Conservation (phyloP, 1,140 invertebrate genomes). For the Drosophila lowei region DNA sequence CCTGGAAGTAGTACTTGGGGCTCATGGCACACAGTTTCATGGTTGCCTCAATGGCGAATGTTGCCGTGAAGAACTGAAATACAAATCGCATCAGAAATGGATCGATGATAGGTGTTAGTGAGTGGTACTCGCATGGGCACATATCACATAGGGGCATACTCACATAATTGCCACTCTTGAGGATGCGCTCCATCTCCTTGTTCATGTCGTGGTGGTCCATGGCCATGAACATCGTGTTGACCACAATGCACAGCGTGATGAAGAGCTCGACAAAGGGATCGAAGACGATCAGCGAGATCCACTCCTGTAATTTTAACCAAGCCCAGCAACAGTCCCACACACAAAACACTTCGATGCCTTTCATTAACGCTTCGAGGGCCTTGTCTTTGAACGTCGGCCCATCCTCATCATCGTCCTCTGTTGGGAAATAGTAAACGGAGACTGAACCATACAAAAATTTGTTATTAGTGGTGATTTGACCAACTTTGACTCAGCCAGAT, state of each 20-base stretch:
- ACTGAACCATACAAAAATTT: conserved; percentile 87
- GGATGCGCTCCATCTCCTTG: conserved; percentile 91
- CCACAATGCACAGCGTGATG: conserved; percentile 98
- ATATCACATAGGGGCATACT: conserved; percentile 83
- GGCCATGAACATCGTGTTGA: conserved; percentile 99
- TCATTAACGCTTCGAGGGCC: conserved; percentile 88
- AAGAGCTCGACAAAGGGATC: conserved; percentile 99
- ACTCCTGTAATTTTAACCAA: conserved; percentile 95
- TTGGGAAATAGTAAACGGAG: conserved; percentile 96
- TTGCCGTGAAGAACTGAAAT: conserved; percentile 94
- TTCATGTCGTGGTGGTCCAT: conserved; percentile 98
- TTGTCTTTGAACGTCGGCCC: conserved; percentile 94
- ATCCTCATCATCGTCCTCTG: conserved; percentile 93
- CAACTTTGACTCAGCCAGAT: conserved; percentile 87
- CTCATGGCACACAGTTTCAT: conserved; percentile 98
- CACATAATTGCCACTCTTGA: conserved; percentile 97
- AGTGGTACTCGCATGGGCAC: too few species aligned
- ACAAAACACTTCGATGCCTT: conserved; percentile 95
- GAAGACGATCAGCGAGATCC: conserved; percentile 95
- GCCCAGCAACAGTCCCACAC: conserved; percentile 98
- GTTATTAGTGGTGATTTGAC: conserved; percentile 87
- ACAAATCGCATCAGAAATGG: too few species aligned
- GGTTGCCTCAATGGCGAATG: conserved; percentile 98
- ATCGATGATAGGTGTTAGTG: too few species aligned
- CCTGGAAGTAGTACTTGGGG: conserved; percentile 98